phyloP scores from a whole-genome alignment of 2,797 vertebrate genomes.

The Syngnathus acus region DNA sequence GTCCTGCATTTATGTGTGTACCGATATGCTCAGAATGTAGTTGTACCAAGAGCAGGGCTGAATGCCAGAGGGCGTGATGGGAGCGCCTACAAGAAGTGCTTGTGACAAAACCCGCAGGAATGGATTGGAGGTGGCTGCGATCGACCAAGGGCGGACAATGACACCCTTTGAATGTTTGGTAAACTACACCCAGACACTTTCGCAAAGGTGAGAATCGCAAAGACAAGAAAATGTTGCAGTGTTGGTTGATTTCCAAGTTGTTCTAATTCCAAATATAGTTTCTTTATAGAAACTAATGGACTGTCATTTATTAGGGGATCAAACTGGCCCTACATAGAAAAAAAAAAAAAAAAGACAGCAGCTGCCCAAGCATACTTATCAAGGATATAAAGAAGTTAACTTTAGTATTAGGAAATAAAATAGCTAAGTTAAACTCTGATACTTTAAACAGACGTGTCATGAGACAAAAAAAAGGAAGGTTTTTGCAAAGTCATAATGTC shows the following conservation, averaged over 20 bases:
- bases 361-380: neutral
- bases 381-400: neutral
- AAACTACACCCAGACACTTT: neutral
- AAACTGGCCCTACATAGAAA: too few relatives aligned
- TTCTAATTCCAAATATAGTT: neutral
- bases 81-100: conserved; percentile 34
- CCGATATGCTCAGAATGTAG: conserved; percentile 61
- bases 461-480: neutral
- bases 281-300: neutral
- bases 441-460: too few relatives aligned
- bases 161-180: conserved; percentile 25
- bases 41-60: conserved; percentile 24
- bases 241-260: neutral
- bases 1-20: conserved; percentile 26
- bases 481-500: neutral
- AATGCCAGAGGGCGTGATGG: conserved; percentile 64
- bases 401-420: neutral
- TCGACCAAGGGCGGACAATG: neutral
- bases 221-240: neutral
- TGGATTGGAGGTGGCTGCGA: neutral
- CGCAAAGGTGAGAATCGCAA: neutral
- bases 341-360: too few relatives aligned
- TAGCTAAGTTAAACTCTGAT: neutral
- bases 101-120: neutral
- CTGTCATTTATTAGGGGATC: too few relatives aligned